phyloP scores from a whole-genome alignment of 2,113 vertebrate species.

The Engystomops pustulosus region DNA sequence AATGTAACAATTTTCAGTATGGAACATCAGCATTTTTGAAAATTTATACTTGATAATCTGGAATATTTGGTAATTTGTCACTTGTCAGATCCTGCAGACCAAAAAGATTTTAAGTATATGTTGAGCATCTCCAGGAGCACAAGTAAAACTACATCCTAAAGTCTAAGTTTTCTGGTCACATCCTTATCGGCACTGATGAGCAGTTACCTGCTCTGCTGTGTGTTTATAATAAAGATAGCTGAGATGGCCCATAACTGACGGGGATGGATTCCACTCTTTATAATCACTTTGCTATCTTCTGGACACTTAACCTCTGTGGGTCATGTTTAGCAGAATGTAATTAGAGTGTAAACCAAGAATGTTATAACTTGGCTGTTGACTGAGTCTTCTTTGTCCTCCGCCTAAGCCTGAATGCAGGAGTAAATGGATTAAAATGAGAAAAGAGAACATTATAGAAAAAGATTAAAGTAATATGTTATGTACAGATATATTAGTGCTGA shows the following conservation, averaged over 20 bases:
- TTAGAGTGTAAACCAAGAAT: slow-evolving; percentile 46
- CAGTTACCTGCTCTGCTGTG: slow-evolving; percentile 32
- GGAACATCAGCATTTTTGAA: too few species aligned
- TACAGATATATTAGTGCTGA: not conserved
- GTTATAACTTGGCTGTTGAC: slow-evolving; percentile 36
- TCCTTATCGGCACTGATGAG: not conserved
- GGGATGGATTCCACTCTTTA: slow-evolving; percentile 44
- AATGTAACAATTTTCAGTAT: too few species aligned
- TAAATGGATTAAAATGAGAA: not conserved
- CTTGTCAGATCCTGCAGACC: too few species aligned
- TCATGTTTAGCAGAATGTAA: slow-evolving; percentile 59
- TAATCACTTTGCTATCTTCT: slow-evolving; percentile 55
- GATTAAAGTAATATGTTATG: not conserved
- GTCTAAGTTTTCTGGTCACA: not conserved
- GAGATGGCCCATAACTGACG: slow-evolving; percentile 41
- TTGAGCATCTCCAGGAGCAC: not conserved
- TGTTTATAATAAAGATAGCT: slow-evolving; percentile 56
- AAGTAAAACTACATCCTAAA: not conserved
- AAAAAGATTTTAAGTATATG: not conserved
- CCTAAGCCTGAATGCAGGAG: not conserved
- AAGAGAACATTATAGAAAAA: not conserved
- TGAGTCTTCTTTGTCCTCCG: not conserved
- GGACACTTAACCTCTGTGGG: slow-evolving; percentile 50
- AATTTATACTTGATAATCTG: not conserved
- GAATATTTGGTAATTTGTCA: too few species aligned